Evolutionary conservation across 2,888 invertebrate species (phyloP).

Genomic region (Xestia rhomboidea): DNA sequence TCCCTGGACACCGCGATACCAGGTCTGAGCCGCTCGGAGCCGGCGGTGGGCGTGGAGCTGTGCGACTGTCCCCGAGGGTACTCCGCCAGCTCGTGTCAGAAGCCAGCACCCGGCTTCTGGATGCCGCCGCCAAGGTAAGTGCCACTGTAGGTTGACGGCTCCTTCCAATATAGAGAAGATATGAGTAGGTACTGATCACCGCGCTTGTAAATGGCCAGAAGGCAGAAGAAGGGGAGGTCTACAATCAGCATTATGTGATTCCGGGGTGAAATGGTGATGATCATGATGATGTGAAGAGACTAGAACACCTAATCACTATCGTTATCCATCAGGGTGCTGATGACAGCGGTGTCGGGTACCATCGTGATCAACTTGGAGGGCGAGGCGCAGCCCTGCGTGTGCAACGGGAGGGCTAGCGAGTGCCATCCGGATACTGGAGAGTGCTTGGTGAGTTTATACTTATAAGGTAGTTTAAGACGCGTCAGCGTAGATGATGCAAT

Average conservation of each 20-base stretch:
- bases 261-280: not conserved
- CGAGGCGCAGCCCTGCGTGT: slow-evolving; percentile 94
- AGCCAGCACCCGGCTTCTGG: slow-evolving; percentile 95
- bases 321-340: slow-evolving; percentile 68
- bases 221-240: not conserved
- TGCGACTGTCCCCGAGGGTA: slow-evolving; percentile 96
- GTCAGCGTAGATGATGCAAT: not conserved
- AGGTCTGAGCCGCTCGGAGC: slow-evolving; percentile 92
- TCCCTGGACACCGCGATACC: slow-evolving; percentile 95
- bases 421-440: slow-evolving; percentile 96
- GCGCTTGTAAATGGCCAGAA: not conserved
- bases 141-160: not conserved
- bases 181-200: not conserved
- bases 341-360: slow-evolving; percentile 91
- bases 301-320: not conserved
- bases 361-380: slow-evolving; percentile 95
- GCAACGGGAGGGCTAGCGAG: slow-evolving; percentile 93
- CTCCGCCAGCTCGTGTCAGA: slow-evolving; percentile 97
- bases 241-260: not conserved
- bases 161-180: not conserved
- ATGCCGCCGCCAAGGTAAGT: slow-evolving; percentile 87
- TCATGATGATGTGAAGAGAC: not conserved
- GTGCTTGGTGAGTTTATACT: slow-evolving; percentile 92
- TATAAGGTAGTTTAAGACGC: too few species aligned
- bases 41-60: slow-evolving; percentile 95